Evolutionary conservation across 2,113 vertebrate species (phyloP), one percentile per base, ranked within the genome.

Genomic region (Chaetops frenatus): DNA sequence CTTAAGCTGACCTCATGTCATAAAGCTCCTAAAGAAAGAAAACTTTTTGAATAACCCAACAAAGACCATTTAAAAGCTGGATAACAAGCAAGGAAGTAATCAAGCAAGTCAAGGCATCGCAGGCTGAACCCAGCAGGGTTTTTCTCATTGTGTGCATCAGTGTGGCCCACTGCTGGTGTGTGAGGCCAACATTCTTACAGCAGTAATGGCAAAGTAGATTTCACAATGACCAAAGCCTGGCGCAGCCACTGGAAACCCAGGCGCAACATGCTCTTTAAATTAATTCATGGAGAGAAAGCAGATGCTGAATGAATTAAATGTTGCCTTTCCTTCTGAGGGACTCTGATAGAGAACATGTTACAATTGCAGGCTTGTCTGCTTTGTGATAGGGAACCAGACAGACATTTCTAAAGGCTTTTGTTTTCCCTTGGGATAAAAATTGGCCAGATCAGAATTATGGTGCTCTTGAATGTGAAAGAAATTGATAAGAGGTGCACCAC

Each of bases 241-340:
- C 47, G 11, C 64, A 90, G 90, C 76, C 74, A 48, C 93, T 95
- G 90, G 85, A 90, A 95, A 81, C 85, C 74, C 66, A 45, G 77
- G 88, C 10, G 0, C 51, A 90, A 94, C 90, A 92, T 48, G 82
- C 12, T 83, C 56, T 86, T 94, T 81, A 90, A 95, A 96, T 96
- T 94, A 96, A 92, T 88, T 95, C 94, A 90, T 88, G 90, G 85
- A 94, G 96, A 92, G 95, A 96, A 93, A 71, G 82, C 94, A 96
- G 92, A 92, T 95, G 96, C 88, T 93, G 88, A 83, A 88, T 83
- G 90, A 96, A 95, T 96, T 51, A 88, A 58, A 78, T n/a, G 48
- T 36, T 88, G 70, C 33, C 56, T 92, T 85, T 86, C 93, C 92
- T 95, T 96, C 85, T 83, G 85, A 86, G 93, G 40, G 64, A 29